Conservation (phyloP, 2,888 invertebrate species). For the Tanytarsus gracilentus region DNA sequence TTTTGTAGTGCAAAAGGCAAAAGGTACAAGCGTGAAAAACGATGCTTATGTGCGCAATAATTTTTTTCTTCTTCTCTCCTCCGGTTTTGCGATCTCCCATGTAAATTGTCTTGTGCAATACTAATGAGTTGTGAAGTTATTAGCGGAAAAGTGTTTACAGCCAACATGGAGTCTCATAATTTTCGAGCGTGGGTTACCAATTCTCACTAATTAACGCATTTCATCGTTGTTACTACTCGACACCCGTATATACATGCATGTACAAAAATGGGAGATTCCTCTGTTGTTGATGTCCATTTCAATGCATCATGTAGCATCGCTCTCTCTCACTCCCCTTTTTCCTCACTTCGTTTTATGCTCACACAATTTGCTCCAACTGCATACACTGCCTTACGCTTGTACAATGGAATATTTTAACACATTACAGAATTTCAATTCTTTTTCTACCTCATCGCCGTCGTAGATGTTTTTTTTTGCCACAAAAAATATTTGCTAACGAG, state of each 20-base stretch:
- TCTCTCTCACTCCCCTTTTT: no score
- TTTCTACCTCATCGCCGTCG: background rate
- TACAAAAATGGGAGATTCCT: no score
- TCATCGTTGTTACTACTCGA: no score
- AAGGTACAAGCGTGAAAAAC: conserved; percentile 5
- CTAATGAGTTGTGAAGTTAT: conserved; percentile 26
- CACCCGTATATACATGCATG: no score
- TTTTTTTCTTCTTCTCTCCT: background rate
- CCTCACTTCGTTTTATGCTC: no score
- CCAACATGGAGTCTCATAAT: conserved; percentile 36
- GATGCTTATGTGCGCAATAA: conserved; percentile 20
- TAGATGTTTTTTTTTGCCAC: background rate
- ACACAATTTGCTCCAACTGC: conserved; percentile 25
- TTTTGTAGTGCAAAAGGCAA: background rate
- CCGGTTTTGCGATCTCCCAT: no score
- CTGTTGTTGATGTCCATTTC: no score
- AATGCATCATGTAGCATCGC: no score
- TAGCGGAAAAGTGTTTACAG: conserved; percentile 1
- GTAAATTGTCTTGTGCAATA: conserved; percentile 28
- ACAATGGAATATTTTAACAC: conserved; percentile 24
- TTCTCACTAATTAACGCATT: conserved; percentile 38
- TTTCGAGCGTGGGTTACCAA: conserved; percentile 38
- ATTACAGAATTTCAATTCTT: conserved; percentile 26
- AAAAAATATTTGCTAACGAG: conserved; percentile 20
- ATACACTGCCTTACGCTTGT: background rate